Base-by-base conservation (phyloP, 2,797 vertebrate genomes). In the Cynodonichthys magdalenae region DNA sequence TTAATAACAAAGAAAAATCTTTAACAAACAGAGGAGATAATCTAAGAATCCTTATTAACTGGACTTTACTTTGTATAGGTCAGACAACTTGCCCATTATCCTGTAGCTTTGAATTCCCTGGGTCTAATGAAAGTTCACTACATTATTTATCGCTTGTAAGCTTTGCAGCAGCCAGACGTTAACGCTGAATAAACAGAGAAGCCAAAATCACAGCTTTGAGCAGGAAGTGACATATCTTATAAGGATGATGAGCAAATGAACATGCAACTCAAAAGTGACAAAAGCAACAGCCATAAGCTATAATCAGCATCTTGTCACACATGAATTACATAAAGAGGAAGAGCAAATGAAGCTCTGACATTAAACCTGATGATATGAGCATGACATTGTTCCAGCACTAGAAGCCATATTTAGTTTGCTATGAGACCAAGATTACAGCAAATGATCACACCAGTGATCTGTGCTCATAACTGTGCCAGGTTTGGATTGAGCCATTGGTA, bases 251-350 rank as follows among this genome's bases (percentile, higher is more conserved):
- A 57, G 59, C 12, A 46, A 52, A 56, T 28, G 10, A 79, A 63
- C 51, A 15, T 17, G 45, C 2, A 48, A 15, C 34, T 53, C 45
- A 54, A 11, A 39, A 41, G 42, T 55, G 52, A 28, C 24, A 36
- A 51, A 18, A 49, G 42, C 47, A 66, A 46, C 18, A 42, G 53
- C 46, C 53, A 58, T 68, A 71, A 71, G 76, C 39, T 55, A 51
- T 1, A 45, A 67, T 49, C 65, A 60, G 56, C 47, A 36, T 47
- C n/a, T 66, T 8, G 54, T 51, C 31, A 46, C 1, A 36, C 9
- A 41, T 15, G 68, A 62, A 56, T 62, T 44, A 51, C 50, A 34
- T 52, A 18, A 47, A 15, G 10, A 59, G 53, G 19, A 64, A 34
- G 15, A 58, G 48, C 20, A 65, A 20, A 62, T 12, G 3, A 31